Evolutionary conservation across 23 tunicate genomes (phyloP), one percentile per base, ranked within the genome.

Genomic region (Phallusia fumigata): DNA sequence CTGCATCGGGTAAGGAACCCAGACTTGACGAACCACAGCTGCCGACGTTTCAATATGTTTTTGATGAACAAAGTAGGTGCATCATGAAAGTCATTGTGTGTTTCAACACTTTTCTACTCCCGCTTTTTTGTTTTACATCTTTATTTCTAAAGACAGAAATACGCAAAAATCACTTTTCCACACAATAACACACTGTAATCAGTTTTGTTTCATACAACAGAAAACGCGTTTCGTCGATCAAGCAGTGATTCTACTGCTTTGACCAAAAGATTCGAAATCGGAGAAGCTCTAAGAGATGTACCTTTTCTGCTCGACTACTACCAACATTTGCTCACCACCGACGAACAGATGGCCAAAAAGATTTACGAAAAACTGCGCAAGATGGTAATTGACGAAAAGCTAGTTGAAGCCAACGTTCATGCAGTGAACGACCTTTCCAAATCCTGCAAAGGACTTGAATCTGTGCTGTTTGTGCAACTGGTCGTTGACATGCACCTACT

Each of bases 251-350:
- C 47, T 16, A 24, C 15, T 58, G 69, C 26, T 6, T 58, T 21
- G 2, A 24, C 8, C 69, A 22, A 58, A 58, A 8, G 69, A 58
- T 58, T 21, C 28, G 69, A 58, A 2, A 58, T 58, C 28, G 69
- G 69, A 58, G 69, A 58, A 58, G 13, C 26, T 21, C 28, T 58
- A 16, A 58, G 69, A 24, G 69, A 58, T 58, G 69, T 58, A 21
- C 69, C 69, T 22, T 58, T 58, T 58, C 69, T 58, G 11, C 15
- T 58, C 69, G 69, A 58, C 28, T 58, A 58, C 69, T 58, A 58
- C 69, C 28, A 24, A 22, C 26, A 58, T 22, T 58, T 58, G 69
- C 69, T 58, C 69, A 21, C 28, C 69, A 58, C 69, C 16, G 69
- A 58, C 28, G 10, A 10, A 3, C 47, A 40, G 47, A 40, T 3